These are phyloP conservation scores for Pholis gunnellus DNA, from an alignment of 2,113 vertebrate genomes.

Conservation along the genomic window DNA sequence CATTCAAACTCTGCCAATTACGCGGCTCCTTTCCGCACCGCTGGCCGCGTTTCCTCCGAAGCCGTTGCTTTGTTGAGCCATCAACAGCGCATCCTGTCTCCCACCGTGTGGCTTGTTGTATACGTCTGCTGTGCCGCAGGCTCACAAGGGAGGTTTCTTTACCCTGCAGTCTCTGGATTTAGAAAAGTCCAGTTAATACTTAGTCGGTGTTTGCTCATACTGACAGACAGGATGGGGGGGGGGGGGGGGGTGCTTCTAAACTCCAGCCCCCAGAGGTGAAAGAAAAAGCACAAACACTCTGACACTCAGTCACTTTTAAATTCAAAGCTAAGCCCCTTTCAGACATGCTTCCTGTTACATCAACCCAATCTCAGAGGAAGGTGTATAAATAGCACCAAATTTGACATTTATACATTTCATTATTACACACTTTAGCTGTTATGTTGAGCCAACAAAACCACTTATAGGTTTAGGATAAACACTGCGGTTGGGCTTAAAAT, in stretches of 20 bases:
- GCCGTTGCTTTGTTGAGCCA: conserved; percentile 61
- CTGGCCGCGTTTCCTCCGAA: conserved; percentile 67
- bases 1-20: conserved; percentile 78
- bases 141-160: conserved; percentile 30
- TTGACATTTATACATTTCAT: not conserved
- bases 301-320: not conserved
- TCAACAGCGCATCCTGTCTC: conserved; percentile 58
- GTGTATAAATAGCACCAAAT: not conserved
- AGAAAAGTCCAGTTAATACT: conserved; percentile 58
- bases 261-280: not conserved
- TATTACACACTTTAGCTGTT: not conserved
- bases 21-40: conserved; percentile 73
- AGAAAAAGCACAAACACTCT: conserved; percentile 30
- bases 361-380: not conserved
- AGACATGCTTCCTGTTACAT: not conserved
- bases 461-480: not conserved
- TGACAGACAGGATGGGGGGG: conserved; percentile 37
- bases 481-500: not conserved
- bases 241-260: not conserved
- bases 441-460: not conserved
- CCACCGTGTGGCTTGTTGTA: conserved; percentile 55
- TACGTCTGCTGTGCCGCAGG: conserved; percentile 38
- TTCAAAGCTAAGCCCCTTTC: not conserved
- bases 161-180: conserved; percentile 49
- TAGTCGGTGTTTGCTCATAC: conserved; percentile 52